phyloP scores from a whole-genome alignment of 2,113 vertebrate genomes.

The Scatophagus argus region DNA sequence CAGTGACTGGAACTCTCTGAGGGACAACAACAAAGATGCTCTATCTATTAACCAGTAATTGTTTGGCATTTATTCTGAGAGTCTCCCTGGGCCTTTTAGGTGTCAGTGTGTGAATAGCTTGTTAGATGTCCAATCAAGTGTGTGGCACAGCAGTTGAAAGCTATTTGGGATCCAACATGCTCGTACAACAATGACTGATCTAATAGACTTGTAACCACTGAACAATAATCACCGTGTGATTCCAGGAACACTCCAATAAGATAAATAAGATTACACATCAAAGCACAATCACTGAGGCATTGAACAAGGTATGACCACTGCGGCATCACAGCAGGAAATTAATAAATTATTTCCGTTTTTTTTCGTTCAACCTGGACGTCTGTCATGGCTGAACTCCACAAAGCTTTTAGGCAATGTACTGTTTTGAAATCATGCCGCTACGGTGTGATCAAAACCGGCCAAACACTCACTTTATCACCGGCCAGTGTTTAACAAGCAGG shows the following conservation, averaged over 20 bases:
- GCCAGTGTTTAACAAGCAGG: conserved; percentile 38
- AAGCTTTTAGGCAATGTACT: background rate
- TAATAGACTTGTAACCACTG: conserved; percentile 20
- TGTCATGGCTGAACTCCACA: background rate
- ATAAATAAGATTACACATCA: conserved; percentile 11
- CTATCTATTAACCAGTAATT: conserved; percentile 40
- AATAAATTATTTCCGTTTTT: conserved; percentile 11
- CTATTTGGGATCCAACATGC: conserved; percentile 16
- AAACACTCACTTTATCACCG: conserved; percentile 42
- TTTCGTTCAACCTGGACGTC: background rate
- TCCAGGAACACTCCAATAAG: background rate
- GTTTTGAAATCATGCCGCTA: conserved; percentile 19
- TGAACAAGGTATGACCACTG: background rate
- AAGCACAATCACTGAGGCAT: background rate
- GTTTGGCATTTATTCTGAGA: conserved; percentile 38
- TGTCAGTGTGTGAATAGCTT: conserved; percentile 25
- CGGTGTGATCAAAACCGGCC: conserved; percentile 12
- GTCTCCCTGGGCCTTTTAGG: conserved; percentile 3
- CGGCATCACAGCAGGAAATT: conserved; percentile 17
- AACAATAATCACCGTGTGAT: conserved; percentile 16
- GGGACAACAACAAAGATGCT: conserved; percentile 20
- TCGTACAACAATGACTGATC: background rate
- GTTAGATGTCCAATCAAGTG: conserved; percentile 52
- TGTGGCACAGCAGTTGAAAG: conserved; percentile 5
- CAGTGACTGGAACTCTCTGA: conserved; percentile 21